Conservation (phyloP, 2,888 invertebrate genomes). For the Lasiommata megera region DNA sequence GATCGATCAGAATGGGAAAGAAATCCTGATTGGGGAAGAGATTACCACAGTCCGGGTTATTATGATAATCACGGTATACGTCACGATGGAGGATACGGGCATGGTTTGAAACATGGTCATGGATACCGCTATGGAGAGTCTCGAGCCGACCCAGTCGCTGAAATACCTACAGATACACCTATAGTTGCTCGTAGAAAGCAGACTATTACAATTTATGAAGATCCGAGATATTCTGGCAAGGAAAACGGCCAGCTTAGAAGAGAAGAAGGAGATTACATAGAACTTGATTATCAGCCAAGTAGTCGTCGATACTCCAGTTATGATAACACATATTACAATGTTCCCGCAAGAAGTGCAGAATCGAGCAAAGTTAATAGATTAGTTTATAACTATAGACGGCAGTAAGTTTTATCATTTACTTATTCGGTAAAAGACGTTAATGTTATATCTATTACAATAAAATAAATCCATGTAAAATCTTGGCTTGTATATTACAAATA, state of each 20-base stretch:
- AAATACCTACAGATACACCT: slow-evolving; percentile 59
- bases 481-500: no score
- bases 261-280: slow-evolving; percentile 67
- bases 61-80: slow-evolving; percentile 66
- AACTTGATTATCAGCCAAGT: slow-evolving; percentile 70
- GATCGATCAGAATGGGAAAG: slow-evolving; percentile 48
- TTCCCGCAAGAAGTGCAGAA: slow-evolving; percentile 52
- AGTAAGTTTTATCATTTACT: slow-evolving; percentile 12
- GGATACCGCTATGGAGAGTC: slow-evolving; percentile 69
- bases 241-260: slow-evolving; percentile 61
- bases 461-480: not conserved
- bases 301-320: slow-evolving; percentile 71
- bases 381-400: slow-evolving; percentile 72
- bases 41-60: slow-evolving; percentile 67
- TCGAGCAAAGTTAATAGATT: slow-evolving; percentile 75
- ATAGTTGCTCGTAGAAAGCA: slow-evolving; percentile 71
- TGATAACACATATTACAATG: slow-evolving; percentile 67
- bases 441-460: not conserved
- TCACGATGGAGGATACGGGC: slow-evolving; percentile 67
- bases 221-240: slow-evolving; percentile 69
- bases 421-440: not conserved
- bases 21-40: slow-evolving; percentile 49
- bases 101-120: slow-evolving; percentile 64
- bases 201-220: slow-evolving; percentile 77
- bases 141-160: slow-evolving; percentile 55